Conservation (phyloP, 2,113 vertebrate genomes). For the Otus sunia region DNA sequence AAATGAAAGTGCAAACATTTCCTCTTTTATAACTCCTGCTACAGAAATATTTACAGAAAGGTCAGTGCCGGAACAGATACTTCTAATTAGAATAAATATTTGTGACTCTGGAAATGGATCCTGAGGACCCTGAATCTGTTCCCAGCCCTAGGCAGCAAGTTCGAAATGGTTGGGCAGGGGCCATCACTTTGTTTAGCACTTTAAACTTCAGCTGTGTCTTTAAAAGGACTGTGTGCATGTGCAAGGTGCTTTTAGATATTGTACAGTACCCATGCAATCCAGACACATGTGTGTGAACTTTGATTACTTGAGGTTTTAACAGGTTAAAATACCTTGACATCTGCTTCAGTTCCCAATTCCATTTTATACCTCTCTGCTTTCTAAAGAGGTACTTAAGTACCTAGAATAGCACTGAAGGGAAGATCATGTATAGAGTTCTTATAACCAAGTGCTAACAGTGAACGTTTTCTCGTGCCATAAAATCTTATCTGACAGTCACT, state of each 20-base stretch:
- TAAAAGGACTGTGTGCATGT: background rate
- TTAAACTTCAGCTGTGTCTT: background rate
- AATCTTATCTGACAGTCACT: background rate
- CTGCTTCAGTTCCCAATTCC: background rate
- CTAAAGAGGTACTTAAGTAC: background rate
- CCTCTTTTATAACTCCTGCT: background rate
- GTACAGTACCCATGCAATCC: background rate
- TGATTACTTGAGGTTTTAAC: background rate
- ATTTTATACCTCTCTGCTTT: background rate
- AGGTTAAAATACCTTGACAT: background rate
- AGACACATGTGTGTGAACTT: background rate
- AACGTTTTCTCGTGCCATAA: background rate
- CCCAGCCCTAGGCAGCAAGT: background rate
- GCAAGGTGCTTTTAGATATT: background rate
- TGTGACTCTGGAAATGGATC: background rate
- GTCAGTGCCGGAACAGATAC: background rate
- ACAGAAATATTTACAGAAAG: background rate
- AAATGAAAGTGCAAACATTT: background rate
- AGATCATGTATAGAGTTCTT: background rate
- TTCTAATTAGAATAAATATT: background rate
- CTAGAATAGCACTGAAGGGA: background rate
- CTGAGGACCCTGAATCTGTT: background rate
- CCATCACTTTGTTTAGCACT: background rate
- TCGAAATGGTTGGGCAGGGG: background rate
- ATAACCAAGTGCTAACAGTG: background rate